A percentile compares a stretch with the other conserved stretches of the same genome.
phyloP scores from a whole-genome alignment of 2,797 vertebrate species.

The Pelochelys cantorii region DNA sequence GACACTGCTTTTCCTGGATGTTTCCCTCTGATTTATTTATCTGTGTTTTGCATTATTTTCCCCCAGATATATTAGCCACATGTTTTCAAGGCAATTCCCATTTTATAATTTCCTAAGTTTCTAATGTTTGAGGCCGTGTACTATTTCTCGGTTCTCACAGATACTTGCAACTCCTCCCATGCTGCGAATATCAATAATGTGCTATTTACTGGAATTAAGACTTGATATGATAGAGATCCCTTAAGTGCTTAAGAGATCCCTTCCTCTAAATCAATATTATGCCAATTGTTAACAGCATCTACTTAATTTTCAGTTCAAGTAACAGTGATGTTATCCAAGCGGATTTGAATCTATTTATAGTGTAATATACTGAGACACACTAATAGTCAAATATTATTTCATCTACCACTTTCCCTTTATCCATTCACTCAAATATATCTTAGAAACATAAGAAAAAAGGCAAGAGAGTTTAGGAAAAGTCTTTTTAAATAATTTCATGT shows the following conservation, averaged over 20 bases:
- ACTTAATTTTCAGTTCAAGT: not conserved
- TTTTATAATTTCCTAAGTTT: not conserved
- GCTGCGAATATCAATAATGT: constrained; percentile 11
- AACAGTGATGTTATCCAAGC: constrained; percentile 30
- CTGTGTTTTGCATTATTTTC: not conserved
- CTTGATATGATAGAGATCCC: not conserved
- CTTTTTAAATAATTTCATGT: no score
- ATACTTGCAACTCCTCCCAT: not conserved
- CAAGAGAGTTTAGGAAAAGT: no score
- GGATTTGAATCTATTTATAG: not conserved
- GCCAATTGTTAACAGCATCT: not conserved
- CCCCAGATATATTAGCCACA: not conserved
- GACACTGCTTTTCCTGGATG: not conserved
- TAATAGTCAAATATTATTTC: no score
- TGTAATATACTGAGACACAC: no score
- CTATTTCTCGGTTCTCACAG: constrained; percentile 18
- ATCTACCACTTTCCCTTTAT: no score
- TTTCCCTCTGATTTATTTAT: not conserved
- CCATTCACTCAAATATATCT: no score
- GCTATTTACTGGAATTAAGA: not conserved
- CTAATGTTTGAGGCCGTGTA: not conserved
- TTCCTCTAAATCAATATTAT: constrained; percentile 34
- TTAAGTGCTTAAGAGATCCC: not conserved
- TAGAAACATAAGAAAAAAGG: no score
- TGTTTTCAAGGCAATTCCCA: not conserved